Evolutionary conservation across 2,797 vertebrate genomes (phyloP).

Genomic region (Lithobates sylvaticus): DNA sequence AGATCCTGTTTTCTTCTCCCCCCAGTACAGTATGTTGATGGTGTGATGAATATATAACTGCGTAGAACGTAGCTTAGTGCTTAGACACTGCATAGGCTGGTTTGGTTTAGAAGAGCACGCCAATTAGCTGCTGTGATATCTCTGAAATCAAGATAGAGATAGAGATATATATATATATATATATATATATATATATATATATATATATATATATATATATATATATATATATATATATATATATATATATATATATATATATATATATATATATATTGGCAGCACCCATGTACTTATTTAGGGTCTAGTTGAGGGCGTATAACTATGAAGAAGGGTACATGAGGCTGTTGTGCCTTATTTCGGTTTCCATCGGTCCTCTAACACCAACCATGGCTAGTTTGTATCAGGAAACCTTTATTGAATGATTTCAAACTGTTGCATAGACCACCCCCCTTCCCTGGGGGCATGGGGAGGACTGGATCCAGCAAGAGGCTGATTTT

Average conservation of each 20-base stretch:
- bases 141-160: no score
- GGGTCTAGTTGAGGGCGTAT: not conserved
- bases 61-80: not conserved
- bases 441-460: constrained; percentile 19
- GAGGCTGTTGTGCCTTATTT: not conserved
- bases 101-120: not conserved
- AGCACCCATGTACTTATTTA: not conserved
- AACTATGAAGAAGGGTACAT: not conserved
- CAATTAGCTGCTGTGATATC: not conserved
- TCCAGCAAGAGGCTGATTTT: not conserved
- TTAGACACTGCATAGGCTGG: constrained; percentile 1
- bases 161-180: no score
- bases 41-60: constrained; percentile 25
- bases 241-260: no score
- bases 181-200: no score
- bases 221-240: no score
- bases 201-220: no score
- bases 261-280: no score
- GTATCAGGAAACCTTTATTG: not conserved
- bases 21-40: constrained; percentile 15
- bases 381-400: not conserved
- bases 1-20: not conserved
- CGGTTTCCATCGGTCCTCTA: not conserved
- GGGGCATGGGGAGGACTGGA: constrained; percentile 26
- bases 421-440: constrained; percentile 48